phyloP scores from a whole-genome alignment of 2,888 invertebrate genomes.

The Mellilla xanthometata region DNA sequence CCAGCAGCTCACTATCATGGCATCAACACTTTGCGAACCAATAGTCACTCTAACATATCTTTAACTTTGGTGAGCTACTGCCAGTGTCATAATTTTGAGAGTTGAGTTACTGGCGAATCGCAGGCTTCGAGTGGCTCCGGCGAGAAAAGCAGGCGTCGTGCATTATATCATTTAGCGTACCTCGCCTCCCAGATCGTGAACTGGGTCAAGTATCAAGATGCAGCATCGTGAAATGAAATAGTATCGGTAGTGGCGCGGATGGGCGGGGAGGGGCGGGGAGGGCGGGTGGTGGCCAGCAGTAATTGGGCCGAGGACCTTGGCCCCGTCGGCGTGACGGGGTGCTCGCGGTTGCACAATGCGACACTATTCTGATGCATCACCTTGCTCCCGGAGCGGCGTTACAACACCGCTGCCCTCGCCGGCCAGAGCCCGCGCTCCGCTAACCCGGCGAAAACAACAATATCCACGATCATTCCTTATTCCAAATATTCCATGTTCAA shows the following conservation, averaged over 20 bases:
- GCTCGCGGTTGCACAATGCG: conserved; percentile 51
- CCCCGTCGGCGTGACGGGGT: conserved; percentile 46
- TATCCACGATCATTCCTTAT: background rate
- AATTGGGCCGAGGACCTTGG: conserved; percentile 48
- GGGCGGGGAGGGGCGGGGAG: conserved; percentile 30
- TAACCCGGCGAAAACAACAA: background rate
- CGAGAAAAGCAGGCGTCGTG: conserved; percentile 1
- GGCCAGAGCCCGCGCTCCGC: background rate
- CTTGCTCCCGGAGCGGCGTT: conserved; percentile 36
- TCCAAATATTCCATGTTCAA: background rate
- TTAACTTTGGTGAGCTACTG: too few species aligned
- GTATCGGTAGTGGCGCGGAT: conserved; percentile 31
- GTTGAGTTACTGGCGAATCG: conserved; percentile 3
- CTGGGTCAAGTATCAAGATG: conserved; percentile 30
- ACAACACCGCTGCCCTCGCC: conserved; percentile 31
- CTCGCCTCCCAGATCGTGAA: conserved; percentile 17
- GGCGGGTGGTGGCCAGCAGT: conserved; percentile 37
- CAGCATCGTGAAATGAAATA: conserved; percentile 29
- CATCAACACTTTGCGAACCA: too few species aligned
- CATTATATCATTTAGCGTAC: conserved; percentile 14
- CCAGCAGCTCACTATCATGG: too few species aligned
- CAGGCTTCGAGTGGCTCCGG: background rate
- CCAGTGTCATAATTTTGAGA: too few species aligned
- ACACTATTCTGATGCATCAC: conserved; percentile 62
- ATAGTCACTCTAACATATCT: too few species aligned